These are phyloP conservation scores for Tursiops truncatus DNA, from an alignment of 2,113 vertebrate genomes.

Conservation along the genomic window DNA sequence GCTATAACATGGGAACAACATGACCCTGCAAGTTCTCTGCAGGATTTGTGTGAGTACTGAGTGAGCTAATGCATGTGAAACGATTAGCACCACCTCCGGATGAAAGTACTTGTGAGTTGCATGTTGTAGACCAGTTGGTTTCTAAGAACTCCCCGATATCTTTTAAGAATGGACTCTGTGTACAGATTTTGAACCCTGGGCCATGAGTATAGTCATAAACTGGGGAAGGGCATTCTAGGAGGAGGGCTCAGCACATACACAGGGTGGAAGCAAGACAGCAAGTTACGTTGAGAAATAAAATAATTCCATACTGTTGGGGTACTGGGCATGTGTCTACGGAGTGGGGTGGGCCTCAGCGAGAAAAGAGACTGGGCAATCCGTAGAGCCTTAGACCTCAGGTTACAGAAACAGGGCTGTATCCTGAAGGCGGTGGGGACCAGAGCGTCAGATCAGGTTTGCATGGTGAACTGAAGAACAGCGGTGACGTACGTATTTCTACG, in stretches of 20 bases:
- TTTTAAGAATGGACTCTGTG: background rate
- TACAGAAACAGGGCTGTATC: background rate
- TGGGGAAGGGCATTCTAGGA: background rate
- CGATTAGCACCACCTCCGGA: background rate
- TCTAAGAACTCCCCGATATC: background rate
- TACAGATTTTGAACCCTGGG: background rate
- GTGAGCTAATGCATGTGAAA: background rate
- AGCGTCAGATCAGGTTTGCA: background rate
- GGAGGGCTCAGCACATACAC: background rate
- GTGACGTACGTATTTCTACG: background rate
- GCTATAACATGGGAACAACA: background rate
- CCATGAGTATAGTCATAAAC: background rate
- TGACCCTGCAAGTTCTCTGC: background rate
- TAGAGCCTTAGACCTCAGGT: background rate
- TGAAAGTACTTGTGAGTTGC: background rate
- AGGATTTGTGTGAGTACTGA: background rate
- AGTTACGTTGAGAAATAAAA: background rate
- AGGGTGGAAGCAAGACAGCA: background rate
- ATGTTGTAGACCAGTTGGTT: background rate
- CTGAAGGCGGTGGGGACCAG: background rate
- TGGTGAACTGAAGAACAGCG: background rate
- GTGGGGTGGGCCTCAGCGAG: background rate
- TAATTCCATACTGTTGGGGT: fast-evolving
- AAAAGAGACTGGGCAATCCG: background rate
- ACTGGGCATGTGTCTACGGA: background rate